Conservation (phyloP, 2,113 vertebrate species). For the Sarotherodon lohbergeri region DNA sequence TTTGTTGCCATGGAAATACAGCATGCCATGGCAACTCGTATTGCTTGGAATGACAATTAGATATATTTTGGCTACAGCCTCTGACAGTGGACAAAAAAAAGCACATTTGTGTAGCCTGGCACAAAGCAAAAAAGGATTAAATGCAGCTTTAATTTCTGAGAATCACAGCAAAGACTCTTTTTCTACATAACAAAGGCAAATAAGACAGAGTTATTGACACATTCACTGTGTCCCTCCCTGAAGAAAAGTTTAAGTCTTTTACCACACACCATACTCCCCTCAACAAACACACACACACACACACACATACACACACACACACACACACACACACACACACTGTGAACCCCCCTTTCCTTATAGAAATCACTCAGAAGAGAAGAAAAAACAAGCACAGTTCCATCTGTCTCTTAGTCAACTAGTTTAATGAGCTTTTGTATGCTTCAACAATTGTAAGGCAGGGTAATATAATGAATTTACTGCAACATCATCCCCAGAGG, state of each 20-base stretch:
- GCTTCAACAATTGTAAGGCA: background rate
- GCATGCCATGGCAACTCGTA: conserved; percentile 10
- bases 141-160: background rate
- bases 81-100: conserved; percentile 20
- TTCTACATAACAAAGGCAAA: background rate
- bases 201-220: background rate
- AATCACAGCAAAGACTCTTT: background rate
- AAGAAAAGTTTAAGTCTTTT: background rate
- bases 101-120: background rate
- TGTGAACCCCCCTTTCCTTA: background rate
- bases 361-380: conserved; percentile 36
- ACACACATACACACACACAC: too few relatives aligned
- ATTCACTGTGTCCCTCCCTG: background rate
- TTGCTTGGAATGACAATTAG: background rate
- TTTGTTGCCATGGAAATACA: conserved; percentile 57
- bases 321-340: background rate
- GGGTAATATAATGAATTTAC: background rate
- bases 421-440: conserved; percentile 52
- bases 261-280: background rate
- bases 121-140: conserved; percentile 13
- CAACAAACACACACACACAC: background rate
- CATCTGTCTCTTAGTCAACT: conserved; percentile 46
- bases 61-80: background rate
- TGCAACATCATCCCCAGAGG: background rate
- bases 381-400: conserved; percentile 20